Base-by-base conservation (phyloP, 1,140 invertebrate genomes). In the Drosophila varians region DNA sequence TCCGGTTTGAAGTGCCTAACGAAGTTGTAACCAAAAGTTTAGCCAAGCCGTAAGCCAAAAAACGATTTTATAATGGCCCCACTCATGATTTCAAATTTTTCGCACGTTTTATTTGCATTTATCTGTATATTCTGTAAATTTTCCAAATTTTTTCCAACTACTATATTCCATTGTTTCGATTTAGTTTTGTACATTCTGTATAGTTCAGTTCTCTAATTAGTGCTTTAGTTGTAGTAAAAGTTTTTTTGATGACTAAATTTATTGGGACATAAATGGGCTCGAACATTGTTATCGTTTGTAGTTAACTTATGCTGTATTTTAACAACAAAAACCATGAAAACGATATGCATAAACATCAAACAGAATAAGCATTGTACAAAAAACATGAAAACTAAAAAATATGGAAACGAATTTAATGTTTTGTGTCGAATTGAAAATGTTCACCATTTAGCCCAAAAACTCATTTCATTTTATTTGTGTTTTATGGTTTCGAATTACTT, bases 211-310 rank as follows among this genome's bases (percentile, higher is more conserved):
- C 14, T 9, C 1, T 62, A 56, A 62, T 40, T 73, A 79, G 55
- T 38, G 23, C 18, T 57, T 84, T 31, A 69, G 80, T 87, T 88
- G 83, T 87, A 87, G 77, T 89, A 49, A 56, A 86, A 89, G 80
- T 87, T 90, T 90, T 78, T 90, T 89, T 89, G 83, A 86, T 86
- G 71, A 90, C 89, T 90, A 90, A 90, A 90, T 90, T 90, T 90
- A 90, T 90, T 90, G 89, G 89, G 89, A 90, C 71, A 87, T 77
- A 87, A 90, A 90, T 90, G 89, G 89, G 83, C 69, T 84, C 75
- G 83, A 90, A 88, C 83, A 87, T 87, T 87, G 82, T 87, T 87
- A 82, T 87, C 79, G 82, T 87, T 87, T 87, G 82, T 87, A 87
- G 79, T 65, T 55, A 77, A 83, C 64, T 64, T 80, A 83, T 74